Evolutionary conservation across 2,888 invertebrate genomes (phyloP).

Genomic region (Cerastis leucographa): DNA sequence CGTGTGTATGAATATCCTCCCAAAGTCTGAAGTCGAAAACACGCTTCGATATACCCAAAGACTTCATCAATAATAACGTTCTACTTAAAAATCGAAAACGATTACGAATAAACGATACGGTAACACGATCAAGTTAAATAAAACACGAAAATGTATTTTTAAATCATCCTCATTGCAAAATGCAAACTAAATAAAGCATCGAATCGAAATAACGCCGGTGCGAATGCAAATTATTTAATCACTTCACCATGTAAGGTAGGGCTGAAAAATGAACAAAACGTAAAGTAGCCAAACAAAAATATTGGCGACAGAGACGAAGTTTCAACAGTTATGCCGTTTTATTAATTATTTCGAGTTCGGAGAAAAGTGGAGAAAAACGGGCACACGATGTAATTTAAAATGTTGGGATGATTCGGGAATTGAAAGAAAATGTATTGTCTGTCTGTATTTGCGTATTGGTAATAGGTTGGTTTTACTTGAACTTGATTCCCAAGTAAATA

Average conservation of each 20-base stretch:
- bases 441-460: neutral
- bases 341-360: slow-evolving; percentile 66
- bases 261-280: slow-evolving; percentile 68
- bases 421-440: neutral
- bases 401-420: neutral
- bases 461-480: neutral
- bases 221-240: slow-evolving; percentile 77
- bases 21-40: neutral
- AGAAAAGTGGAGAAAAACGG: slow-evolving; percentile 20
- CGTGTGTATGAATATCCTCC: neutral
- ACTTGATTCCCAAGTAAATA: neutral
- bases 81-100: slow-evolving; percentile 12
- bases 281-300: slow-evolving; percentile 70
- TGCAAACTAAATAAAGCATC: slow-evolving; percentile 62
- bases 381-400: slow-evolving; percentile 6
- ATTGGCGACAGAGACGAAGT: slow-evolving; percentile 56
- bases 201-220: slow-evolving; percentile 69
- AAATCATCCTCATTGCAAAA: slow-evolving; percentile 55
- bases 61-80: neutral
- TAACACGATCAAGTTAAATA: slow-evolving; percentile 41
- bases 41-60: neutral
- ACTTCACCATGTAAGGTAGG: slow-evolving; percentile 65
- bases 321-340: slow-evolving; percentile 69
- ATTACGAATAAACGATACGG: slow-evolving; percentile 34
- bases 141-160: slow-evolving; percentile 55